A percentile compares a stretch with the other conserved stretches of the same genome.
These are phyloP conservation scores for Drosophila subobscura DNA, from an alignment of 1,140 invertebrate genomes.

Conservation along the genomic window DNA sequence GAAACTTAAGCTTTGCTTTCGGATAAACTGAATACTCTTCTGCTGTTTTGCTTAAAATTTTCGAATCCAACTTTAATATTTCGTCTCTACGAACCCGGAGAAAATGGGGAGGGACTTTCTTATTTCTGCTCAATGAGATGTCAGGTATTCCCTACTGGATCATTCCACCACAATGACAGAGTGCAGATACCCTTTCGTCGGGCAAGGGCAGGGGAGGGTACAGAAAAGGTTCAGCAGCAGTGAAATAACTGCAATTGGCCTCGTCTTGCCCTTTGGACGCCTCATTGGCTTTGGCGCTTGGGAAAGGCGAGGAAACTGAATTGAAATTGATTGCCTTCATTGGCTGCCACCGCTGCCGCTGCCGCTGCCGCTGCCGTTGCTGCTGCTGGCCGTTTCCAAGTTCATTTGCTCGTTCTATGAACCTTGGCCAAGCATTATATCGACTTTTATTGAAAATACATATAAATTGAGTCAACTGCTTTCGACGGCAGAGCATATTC, in stretches of 20 bases:
- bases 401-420: constrained; percentile 77
- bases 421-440: constrained; percentile 79
- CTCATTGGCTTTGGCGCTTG: constrained; percentile 65
- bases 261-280: constrained; percentile 75
- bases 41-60: background rate
- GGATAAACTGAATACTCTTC: constrained; percentile 1
- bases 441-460: constrained; percentile 78
- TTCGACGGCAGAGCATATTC: constrained; percentile 40
- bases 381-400: constrained; percentile 57
- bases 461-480: constrained; percentile 70
- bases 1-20: no score
- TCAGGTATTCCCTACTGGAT: background rate
- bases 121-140: background rate
- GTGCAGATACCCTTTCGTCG: constrained; percentile 5
- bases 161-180: background rate
- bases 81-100: no score
- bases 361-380: constrained; percentile 37
- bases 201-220: constrained; percentile 8
- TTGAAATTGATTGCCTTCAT: constrained; percentile 81
- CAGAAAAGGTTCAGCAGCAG: constrained; percentile 55
- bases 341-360: constrained; percentile 41
- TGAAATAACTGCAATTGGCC: constrained; percentile 66
- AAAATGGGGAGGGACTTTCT: no score
- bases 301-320: constrained; percentile 74
- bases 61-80: no score